Evolutionary conservation across 2,113 vertebrate species (phyloP), one percentile per base, ranked within the genome.

Genomic region (Megalops atlanticus): DNA sequence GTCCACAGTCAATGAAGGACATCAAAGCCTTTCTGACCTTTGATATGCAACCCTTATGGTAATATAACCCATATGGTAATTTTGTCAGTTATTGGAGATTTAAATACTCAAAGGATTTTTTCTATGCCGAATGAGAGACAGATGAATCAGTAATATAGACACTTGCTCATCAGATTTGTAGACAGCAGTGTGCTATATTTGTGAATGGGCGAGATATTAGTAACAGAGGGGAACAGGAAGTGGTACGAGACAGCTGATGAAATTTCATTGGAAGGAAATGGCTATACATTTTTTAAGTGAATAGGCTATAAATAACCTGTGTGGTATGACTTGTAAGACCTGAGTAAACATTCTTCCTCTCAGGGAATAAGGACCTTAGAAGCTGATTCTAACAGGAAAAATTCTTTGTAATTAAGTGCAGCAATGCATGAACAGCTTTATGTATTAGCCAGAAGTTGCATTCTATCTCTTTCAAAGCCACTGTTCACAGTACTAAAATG

Each of bases 151-250:
- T n/a, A 64, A 64, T 31, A 5, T 31, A 31, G 58, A 64, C 58
- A 31, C 12, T 64, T 64, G n/a, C 58, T 64, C 58, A 64, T 64
- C 58, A 31, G 8, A 5, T 64, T 10, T 7, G 58, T 64, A 4
- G 58, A 8, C 58, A 5, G n/a, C 58, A 31, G 58, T n/a, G 10
- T 31, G 8, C 58, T 31, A 64, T 64, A n/a, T 58, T 58, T 58
- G n/a, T n/a, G n/a, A n/a, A n/a, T n/a, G n/a, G n/a, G n/a, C n/a
- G n/a, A n/a, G n/a, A n/a, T n/a, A n/a, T n/a, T n/a, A n/a, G n/a
- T n/a, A n/a, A n/a, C n/a, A n/a, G n/a, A n/a, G 52, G n/a, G 58
- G 31, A 64, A 64, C 58, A 64, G 58, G 58, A 64, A 31, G 58
- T 64, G n/a, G 31, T n/a, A 24, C 31, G 18, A 64, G 58, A 64